These are phyloP conservation scores for Neelides sp. DNA, from an alignment of 1,140 invertebrate species.

Conservation along the genomic window DNA sequence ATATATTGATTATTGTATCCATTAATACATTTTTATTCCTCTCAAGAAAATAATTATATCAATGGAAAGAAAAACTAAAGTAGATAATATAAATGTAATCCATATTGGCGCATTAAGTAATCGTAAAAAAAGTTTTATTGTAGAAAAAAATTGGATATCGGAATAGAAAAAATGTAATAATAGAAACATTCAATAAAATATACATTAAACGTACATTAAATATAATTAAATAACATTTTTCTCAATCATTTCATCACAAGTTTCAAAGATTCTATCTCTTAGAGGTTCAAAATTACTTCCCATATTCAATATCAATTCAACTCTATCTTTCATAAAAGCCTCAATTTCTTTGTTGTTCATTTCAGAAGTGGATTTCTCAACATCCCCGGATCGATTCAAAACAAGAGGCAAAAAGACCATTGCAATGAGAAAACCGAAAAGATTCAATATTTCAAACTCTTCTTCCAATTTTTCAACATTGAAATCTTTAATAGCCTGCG, in stretches of 20 bases:
- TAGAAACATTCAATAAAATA: too few species aligned
- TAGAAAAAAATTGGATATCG: not conserved
- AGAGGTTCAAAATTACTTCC: slow-evolving; percentile 12
- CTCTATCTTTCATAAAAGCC: slow-evolving; percentile 11
- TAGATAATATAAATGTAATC: too few species aligned
- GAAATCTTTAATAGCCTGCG: slow-evolving; percentile 5
- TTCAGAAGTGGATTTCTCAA: slow-evolving; percentile 13
- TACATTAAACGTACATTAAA: too few species aligned
- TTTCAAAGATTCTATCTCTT: slow-evolving; percentile 13
- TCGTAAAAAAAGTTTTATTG: too few species aligned
- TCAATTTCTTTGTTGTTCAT: slow-evolving; percentile 15
- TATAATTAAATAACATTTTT: slow-evolving; percentile 9
- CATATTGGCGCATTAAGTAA: too few species aligned
- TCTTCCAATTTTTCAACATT: slow-evolving; percentile 15
- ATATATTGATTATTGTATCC: too few species aligned
- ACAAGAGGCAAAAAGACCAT: slow-evolving; percentile 18
- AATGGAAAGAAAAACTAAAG: too few species aligned
- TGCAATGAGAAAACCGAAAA: slow-evolving; percentile 17
- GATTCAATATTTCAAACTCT: slow-evolving; percentile 14
- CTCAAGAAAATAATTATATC: too few species aligned
- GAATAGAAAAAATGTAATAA: not conserved
- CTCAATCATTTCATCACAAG: slow-evolving; percentile 17
- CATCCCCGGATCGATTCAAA: slow-evolving; percentile 12
- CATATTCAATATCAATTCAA: slow-evolving; percentile 12
- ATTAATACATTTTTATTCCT: too few species aligned